Evolutionary conservation across 92 coral and sea anemone species (phyloP), one percentile per base, ranked within the genome.

Genomic region (Porites cylindrica): DNA sequence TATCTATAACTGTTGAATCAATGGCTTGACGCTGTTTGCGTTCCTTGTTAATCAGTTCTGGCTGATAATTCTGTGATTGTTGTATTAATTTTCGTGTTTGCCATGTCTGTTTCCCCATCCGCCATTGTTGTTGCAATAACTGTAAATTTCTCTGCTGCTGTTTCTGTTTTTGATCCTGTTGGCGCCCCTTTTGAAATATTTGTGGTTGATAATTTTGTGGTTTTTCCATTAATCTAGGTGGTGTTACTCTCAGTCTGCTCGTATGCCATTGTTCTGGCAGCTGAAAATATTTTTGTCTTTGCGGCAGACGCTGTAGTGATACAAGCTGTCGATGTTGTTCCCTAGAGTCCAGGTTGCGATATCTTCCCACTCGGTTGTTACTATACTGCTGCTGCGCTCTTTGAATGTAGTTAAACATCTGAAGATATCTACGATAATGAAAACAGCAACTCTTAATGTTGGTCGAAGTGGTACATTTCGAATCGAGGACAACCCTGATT

Each of bases 331-430:
- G 66, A 26, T 50, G 75, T 51, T 61, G 52, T 7, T 51, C 87
- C 18, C 5, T 17, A 24, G 71, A 7, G 18, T 73, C 20, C 13
- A 38, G 21, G 17, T 21, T 72, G 47, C 29, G 52, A 38, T 38
- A 38, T 2, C 60, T 14, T 0, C 10, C 18, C 14, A 20, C 4
- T 24, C 79, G 79, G 54, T 77, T 88, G 32, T 77, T 70, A 63
- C 83, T 77, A 63, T 93, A 62, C 53, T 82, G 59, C 61, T 85
- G 79, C 54, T 89, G 82, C 7, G 98, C 98, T 69, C 84, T 76
- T 76, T 91, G 94, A 70, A 95, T 91, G 62, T 95, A 95, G 14
- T 77, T 82, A 73, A 87, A 95, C 21, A 95, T 77, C 43, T 93
- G 98, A 18, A 93, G 90, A 77, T 88, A 93, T 71, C 98, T 95